Base-by-base conservation (phyloP, 2,888 invertebrate species). In the Tortrix viridana region DNA sequence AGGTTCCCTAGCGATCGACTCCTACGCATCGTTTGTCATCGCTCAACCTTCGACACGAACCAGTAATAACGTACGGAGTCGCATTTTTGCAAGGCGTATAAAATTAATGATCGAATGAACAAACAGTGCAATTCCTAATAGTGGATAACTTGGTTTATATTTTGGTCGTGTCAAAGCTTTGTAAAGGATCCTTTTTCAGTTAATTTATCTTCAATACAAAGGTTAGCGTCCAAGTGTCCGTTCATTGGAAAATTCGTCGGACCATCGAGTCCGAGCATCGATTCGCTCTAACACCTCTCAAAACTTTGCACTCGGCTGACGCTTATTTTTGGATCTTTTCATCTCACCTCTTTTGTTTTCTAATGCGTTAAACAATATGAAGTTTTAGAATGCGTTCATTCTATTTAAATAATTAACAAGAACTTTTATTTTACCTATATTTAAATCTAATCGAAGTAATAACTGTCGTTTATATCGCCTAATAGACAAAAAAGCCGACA, bases 191-290 rank as follows among this genome's bases (percentile, higher is more conserved):
- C 82, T 84, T 85, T 85, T 84, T 85, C 80, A 84, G 85, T 81
- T 82, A 88, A 87, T 87, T 86, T 86, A 78, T 86, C 84, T 82
- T 82, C 86, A 85, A 87, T 88, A 88, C 88, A 87, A 85, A 89
- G 89, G 87, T 88, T 77, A 74, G 81, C 82, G 84, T 81, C 84
- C 84, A 84, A 81, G 85, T 81, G 84, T 79, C 89, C 89, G 85
- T 83, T 86, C 86, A 88, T 89, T 90, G 91, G 92, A 91, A 92
- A 92, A 89, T 90, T 88, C 85, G 87, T 77, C 86, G 89, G 88
- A 82, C 89, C 89, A 87, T 79, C 88, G 87, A 88, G 84, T 89
- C 82, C 85, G 83, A 84, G 79, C 84, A 82, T 79, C 84, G 84
- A 86, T 81, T 88, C 86, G 83, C 85, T 84, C 85, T 82, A 88